A percentile compares a stretch with the other conserved stretches of the same genome.
phyloP scores from a whole-genome alignment of 2,888 invertebrate species.

The Lycophotia porphyrea region DNA sequence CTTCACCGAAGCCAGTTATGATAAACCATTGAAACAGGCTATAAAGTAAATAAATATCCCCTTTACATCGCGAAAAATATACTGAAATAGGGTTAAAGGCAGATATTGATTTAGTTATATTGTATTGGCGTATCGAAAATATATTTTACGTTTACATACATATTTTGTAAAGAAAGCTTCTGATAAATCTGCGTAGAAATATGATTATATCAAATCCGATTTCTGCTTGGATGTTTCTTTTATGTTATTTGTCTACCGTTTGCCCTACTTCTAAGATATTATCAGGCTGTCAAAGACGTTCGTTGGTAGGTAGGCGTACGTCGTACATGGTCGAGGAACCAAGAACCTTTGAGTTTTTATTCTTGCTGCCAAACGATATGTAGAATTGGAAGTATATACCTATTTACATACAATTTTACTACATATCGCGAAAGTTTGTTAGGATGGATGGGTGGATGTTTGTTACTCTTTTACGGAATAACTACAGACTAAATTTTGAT shows the following conservation, averaged over 20 bases:
- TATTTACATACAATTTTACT: not conserved
- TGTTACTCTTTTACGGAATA: not conserved
- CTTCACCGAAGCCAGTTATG: too few species aligned
- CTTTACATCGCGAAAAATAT: slow-evolving; percentile 12
- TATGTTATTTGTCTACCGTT: slow-evolving; percentile 17
- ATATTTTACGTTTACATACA: slow-evolving; percentile 23
- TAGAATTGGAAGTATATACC: not conserved
- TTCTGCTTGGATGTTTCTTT: slow-evolving; percentile 21
- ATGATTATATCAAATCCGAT: slow-evolving; percentile 39
- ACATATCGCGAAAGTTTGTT: not conserved
- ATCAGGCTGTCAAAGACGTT: not conserved
- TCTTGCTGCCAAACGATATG: not conserved
- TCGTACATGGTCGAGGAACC: not conserved
- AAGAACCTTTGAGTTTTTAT: not conserved
- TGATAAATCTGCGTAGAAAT: slow-evolving; percentile 37
- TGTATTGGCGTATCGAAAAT: slow-evolving; percentile 36
- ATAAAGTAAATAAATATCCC: not conserved
- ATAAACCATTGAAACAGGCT: too few species aligned
- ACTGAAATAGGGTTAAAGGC: not conserved
- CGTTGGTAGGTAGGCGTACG: not conserved
- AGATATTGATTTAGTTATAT: slow-evolving; percentile 39
- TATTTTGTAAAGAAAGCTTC: slow-evolving; percentile 26
- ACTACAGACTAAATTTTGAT: not conserved
- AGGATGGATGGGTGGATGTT: not conserved
- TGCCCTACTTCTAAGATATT: not conserved